phyloP scores from a whole-genome alignment of 2,113 vertebrate genomes.

The Acanthisitta chloris region DNA sequence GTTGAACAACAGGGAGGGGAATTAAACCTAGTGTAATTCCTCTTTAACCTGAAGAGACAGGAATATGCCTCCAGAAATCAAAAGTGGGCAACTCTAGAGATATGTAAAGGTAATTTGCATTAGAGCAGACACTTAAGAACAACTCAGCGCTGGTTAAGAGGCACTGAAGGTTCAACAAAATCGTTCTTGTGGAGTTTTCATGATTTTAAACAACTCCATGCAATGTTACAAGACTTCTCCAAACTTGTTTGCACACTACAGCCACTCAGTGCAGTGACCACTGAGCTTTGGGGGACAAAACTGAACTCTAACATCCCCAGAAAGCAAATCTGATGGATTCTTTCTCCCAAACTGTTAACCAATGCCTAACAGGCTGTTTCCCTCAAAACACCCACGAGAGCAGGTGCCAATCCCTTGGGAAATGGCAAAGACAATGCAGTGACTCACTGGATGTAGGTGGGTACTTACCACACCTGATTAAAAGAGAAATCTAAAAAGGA shows the following conservation, averaged over 20 bases:
- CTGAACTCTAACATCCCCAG: background rate
- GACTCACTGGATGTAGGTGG: conserved; percentile 10
- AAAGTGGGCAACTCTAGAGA: background rate
- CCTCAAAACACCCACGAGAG: background rate
- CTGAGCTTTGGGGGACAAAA: background rate
- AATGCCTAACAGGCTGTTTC: background rate
- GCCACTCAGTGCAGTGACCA: background rate
- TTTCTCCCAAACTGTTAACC: background rate
- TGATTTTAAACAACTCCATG: background rate
- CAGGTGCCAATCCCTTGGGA: background rate
- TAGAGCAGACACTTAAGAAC: background rate
- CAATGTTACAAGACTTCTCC: background rate
- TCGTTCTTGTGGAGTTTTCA: background rate
- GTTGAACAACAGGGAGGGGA: background rate
- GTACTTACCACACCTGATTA: conserved; percentile 4
- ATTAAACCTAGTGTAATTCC: background rate
- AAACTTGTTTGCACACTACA: background rate
- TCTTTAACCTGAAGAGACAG: background rate
- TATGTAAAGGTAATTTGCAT: background rate
- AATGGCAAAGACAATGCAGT: background rate
- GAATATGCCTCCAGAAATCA: background rate
- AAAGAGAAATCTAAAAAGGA: background rate
- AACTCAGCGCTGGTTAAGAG: background rate
- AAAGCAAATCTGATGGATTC: background rate
- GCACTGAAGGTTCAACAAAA: background rate